These are phyloP conservation scores for Pyrrhia umbra DNA, from an alignment of 2,888 invertebrate genomes.

Conservation along the genomic window DNA sequence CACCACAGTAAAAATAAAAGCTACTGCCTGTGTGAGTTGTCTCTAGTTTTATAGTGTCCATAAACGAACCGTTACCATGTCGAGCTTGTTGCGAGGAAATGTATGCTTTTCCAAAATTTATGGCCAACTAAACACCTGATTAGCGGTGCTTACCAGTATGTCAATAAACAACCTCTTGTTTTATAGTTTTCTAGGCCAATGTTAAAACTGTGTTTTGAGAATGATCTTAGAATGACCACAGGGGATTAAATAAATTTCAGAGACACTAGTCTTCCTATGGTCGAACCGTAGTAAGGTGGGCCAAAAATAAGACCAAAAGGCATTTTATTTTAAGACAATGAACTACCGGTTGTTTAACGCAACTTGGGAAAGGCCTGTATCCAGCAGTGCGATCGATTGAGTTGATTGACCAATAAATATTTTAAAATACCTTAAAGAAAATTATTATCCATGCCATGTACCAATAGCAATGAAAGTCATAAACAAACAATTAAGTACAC, in stretches of 20 bases:
- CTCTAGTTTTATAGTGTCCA: constrained; percentile 4
- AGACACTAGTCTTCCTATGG: background rate
- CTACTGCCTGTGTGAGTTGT: constrained; percentile 7
- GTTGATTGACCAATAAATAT: too few species aligned
- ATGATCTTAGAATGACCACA: constrained; percentile 2
- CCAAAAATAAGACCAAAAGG: too few species aligned
- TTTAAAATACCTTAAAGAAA: too few species aligned
- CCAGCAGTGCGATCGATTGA: too few species aligned
- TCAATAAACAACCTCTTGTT: constrained; percentile 27
- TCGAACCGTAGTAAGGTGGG: background rate
- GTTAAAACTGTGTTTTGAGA: constrained; percentile 12
- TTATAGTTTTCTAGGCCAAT: constrained; percentile 33
- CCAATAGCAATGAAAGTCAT: too few species aligned
- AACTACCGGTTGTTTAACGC: too few species aligned
- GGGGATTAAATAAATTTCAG: background rate
- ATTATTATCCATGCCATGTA: too few species aligned
- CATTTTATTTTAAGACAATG: too few species aligned
- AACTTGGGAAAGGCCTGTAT: too few species aligned
- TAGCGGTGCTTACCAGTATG: constrained; percentile 37
- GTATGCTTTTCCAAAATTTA: constrained; percentile 35
- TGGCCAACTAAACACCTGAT: constrained; percentile 43
- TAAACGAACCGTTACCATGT: constrained; percentile 45
- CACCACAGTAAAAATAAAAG: background rate
- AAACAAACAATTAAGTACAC: too few species aligned
- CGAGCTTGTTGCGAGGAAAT: constrained; percentile 24